phyloP scores from a whole-genome alignment of 2,888 invertebrate genomes.

The Andrena bucephala region DNA sequence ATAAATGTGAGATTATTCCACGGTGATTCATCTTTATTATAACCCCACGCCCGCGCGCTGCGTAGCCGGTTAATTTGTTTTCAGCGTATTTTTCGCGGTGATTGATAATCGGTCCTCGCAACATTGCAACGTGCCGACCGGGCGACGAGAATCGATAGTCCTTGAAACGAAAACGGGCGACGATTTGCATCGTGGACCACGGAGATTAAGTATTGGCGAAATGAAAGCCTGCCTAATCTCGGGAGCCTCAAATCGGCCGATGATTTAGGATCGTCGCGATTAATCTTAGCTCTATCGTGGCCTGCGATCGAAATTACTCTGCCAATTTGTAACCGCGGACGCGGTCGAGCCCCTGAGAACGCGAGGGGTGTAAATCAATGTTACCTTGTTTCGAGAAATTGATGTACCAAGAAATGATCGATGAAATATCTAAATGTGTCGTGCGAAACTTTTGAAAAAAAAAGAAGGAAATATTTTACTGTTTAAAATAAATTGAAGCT shows the following conservation, averaged over 20 bases:
- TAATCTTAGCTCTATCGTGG: conserved; percentile 37
- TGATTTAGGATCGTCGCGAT: conserved; percentile 49
- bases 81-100: conserved; percentile 58
- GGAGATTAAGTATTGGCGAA: conserved; percentile 33
- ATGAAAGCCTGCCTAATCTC: conserved; percentile 46
- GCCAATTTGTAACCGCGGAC: conserved; percentile 10
- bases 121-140: conserved; percentile 20
- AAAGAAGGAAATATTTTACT: neutral
- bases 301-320: conserved; percentile 40
- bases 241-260: conserved; percentile 33
- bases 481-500: too few relatives aligned
- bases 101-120: conserved; percentile 47
- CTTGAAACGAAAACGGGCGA: conserved; percentile 19
- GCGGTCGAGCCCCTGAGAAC: neutral
- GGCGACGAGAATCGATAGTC: conserved; percentile 34
- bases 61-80: conserved; percentile 70
- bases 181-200: conserved; percentile 30
- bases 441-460: neutral
- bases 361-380: conserved; percentile 1
- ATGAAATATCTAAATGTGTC: neutral
- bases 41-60: conserved; percentile 22
- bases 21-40: conserved; percentile 74
- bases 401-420: neutral
- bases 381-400: neutral
- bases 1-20: conserved; percentile 76